These are phyloP conservation scores for Antechinus stuartii DNA, from an alignment of 2,113 vertebrate species.

Conservation along the genomic window DNA sequence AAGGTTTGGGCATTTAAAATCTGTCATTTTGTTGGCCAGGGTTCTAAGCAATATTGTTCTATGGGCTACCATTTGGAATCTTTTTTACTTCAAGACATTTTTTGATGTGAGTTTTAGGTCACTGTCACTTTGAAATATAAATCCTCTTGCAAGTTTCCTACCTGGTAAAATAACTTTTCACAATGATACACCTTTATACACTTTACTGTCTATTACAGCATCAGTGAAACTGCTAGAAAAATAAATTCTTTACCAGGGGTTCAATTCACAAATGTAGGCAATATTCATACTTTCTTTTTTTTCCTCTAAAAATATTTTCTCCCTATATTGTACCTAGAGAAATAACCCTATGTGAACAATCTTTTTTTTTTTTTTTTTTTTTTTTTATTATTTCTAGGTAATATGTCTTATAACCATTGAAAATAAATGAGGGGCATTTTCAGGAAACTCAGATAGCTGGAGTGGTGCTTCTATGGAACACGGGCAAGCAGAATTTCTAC, in stretches of 20 bases:
- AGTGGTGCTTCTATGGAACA: background rate
- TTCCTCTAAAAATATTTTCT: background rate
- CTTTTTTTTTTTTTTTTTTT: background rate
- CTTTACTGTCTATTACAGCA: slow-evolving; percentile 62
- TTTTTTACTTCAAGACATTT: slow-evolving; percentile 65
- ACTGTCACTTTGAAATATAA: slow-evolving; percentile 78
- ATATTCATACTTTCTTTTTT: slow-evolving; percentile 18
- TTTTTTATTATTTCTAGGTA: background rate
- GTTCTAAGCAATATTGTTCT: slow-evolving; percentile 45
- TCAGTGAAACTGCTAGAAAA: slow-evolving; percentile 60
- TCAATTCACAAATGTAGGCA: slow-evolving; percentile 33
- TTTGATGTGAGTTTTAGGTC: slow-evolving; percentile 68
- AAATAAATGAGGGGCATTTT: background rate
- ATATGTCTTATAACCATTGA: background rate
- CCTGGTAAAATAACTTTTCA: slow-evolving; percentile 75
- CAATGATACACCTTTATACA: slow-evolving; percentile 61
- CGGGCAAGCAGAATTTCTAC: background rate
- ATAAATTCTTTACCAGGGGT: slow-evolving; percentile 51
- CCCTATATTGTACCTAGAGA: background rate
- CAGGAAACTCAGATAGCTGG: background rate
- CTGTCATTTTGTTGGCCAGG: background rate
- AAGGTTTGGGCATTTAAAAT: slow-evolving; percentile 11
- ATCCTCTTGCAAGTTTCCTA: slow-evolving; percentile 66
- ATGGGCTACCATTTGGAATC: slow-evolving; percentile 49
- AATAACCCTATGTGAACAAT: background rate